These are phyloP conservation scores for Leptarthrus brevirostris DNA, from an alignment of 2,888 invertebrate genomes.

Conservation along the genomic window DNA sequence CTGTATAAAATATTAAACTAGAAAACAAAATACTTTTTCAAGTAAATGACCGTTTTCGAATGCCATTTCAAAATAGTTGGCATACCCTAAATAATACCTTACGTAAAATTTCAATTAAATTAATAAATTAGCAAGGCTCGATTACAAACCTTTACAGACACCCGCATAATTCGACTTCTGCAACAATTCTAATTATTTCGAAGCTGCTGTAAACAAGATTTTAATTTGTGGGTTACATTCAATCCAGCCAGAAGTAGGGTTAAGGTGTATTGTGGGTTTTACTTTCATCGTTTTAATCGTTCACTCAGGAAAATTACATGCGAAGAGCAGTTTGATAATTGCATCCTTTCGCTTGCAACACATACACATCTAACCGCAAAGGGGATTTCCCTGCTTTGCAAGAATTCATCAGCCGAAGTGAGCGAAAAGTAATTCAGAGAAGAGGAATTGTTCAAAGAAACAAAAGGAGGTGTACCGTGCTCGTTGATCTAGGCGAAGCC, in stretches of 20 bases:
- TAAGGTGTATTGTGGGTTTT: not conserved
- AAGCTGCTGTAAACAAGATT: not conserved
- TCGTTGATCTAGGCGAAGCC: not conserved
- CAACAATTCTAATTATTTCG: not conserved
- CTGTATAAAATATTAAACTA: too few relatives aligned
- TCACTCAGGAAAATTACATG: not conserved
- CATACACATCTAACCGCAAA: not conserved
- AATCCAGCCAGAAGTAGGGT: not conserved
- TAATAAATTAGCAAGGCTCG: too few relatives aligned
- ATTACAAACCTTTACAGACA: not conserved
- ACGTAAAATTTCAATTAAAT: too few relatives aligned
- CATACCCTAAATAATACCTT: too few relatives aligned
- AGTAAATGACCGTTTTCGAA: too few relatives aligned
- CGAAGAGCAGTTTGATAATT: constrained; percentile 24
- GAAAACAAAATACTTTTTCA: too few relatives aligned
- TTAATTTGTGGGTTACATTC: not conserved
- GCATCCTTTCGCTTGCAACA: constrained; percentile 1
- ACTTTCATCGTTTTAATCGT: not conserved
- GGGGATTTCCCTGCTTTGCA: not conserved
- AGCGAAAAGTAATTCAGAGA: constrained; percentile 50
- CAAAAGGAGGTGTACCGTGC: constrained; percentile 7
- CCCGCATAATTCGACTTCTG: not conserved
- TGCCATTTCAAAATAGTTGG: too few relatives aligned
- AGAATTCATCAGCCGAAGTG: not conserved
- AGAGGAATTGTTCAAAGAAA: constrained; percentile 19